Evolutionary conservation across 1,140 invertebrate species (phyloP).

Genomic region (Melitaea cinxia): DNA sequence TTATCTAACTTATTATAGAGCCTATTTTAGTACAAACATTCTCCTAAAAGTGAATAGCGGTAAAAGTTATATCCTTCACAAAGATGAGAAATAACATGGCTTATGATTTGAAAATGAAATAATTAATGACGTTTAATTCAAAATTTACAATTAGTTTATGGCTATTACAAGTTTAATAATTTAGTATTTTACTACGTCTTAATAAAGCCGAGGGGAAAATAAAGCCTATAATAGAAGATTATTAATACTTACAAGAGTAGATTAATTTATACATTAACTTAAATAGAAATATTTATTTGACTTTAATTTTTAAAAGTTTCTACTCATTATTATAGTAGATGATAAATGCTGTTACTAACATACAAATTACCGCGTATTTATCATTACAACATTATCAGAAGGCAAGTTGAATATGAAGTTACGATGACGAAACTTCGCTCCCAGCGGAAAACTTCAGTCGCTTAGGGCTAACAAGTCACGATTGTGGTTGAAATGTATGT

Average conservation of each 20-base stretch:
- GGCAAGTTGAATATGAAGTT: conserved; percentile 35
- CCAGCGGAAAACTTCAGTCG: conserved; percentile 22
- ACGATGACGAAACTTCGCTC: conserved; percentile 25
- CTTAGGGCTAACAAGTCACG: conserved; percentile 25
- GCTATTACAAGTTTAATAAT: background rate
- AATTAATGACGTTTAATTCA: background rate
- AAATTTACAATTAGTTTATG: background rate
- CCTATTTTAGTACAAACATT: background rate
- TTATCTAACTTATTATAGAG: background rate
- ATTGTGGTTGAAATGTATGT: too few species aligned
- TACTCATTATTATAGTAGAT: background rate
- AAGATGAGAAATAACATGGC: background rate
- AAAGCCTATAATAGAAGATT: too few species aligned
- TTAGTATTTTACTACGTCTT: too few species aligned
- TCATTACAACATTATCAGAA: conserved; percentile 23
- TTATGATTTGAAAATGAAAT: background rate
- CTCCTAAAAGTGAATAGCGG: background rate
- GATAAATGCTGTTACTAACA: conserved; percentile 17
- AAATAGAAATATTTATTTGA: too few species aligned
- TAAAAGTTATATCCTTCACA: background rate
- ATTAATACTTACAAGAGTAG: too few species aligned
- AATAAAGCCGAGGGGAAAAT: too few species aligned
- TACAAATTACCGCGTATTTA: conserved; percentile 27
- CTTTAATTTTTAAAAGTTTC: background rate
- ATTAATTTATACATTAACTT: too few species aligned